Evolutionary conservation across 2,113 vertebrate species (phyloP).

Genomic region (Echinops telfairi): DNA sequence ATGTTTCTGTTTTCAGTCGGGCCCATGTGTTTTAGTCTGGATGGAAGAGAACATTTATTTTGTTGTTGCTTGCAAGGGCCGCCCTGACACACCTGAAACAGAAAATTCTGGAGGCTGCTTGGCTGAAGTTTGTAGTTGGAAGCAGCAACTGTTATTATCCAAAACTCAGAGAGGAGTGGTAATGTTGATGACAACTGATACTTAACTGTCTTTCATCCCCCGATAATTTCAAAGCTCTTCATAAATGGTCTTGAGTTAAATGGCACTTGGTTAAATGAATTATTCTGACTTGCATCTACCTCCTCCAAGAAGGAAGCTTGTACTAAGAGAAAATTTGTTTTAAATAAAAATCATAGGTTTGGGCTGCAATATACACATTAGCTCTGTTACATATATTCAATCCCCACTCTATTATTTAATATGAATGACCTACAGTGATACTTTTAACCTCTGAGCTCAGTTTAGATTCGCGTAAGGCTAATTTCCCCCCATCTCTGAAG

Average conservation of each 20-base stretch:
- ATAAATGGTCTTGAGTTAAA: conserved; percentile 42
- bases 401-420: background rate
- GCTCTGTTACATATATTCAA: background rate
- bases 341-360: conserved; percentile 22
- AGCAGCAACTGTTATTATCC: conserved; percentile 60
- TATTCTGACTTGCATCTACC: conserved; percentile 10
- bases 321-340: background rate
- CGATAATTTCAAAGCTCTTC: conserved; percentile 44
- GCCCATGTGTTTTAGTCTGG: background rate
- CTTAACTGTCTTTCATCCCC: conserved; percentile 56
- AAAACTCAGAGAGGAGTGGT: background rate
- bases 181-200: conserved; percentile 27
- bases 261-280: conserved; percentile 45
- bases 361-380: background rate
- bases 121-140: conserved; percentile 7
- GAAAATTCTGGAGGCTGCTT: conserved; percentile 33
- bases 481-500: background rate
- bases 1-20: conserved; percentile 73
- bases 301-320: background rate
- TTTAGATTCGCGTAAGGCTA: background rate
- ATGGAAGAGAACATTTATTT: conserved; percentile 19
- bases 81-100: conserved; percentile 50
- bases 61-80: conserved; percentile 1
- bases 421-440: background rate
- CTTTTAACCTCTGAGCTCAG: background rate